A percentile compares a stretch with the other conserved stretches of the same genome.
phyloP scores from a whole-genome alignment of 2,888 invertebrate species.

The Cyrtodaria siliqua region DNA sequence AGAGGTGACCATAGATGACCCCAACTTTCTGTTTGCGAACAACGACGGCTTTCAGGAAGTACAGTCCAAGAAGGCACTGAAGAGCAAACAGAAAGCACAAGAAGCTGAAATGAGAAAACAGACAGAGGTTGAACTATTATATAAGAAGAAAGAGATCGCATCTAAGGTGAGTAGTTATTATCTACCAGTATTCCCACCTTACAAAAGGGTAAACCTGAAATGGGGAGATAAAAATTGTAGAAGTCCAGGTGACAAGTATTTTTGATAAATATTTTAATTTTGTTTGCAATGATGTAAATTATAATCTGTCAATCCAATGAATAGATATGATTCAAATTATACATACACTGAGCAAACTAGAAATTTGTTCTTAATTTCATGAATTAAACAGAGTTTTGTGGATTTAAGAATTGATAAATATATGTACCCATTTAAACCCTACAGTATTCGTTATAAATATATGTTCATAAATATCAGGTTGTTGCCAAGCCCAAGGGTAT shows the following conservation, averaged over 20 bases:
- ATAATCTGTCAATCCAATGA: conserved; percentile 28
- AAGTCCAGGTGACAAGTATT: too few species aligned
- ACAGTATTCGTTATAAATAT: not conserved
- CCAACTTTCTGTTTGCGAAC: conserved; percentile 85
- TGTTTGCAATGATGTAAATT: conserved; percentile 41
- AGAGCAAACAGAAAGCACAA: conserved; percentile 84
- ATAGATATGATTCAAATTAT: conserved; percentile 7
- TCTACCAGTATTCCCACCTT: too few species aligned
- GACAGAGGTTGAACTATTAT: conserved; percentile 24
- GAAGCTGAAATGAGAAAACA: conserved; percentile 85
- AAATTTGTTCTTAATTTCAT: not conserved
- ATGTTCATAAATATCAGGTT: conserved; percentile 62
- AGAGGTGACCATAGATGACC: conserved; percentile 86
- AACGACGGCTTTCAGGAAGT: conserved; percentile 93
- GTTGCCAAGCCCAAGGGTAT: conserved; percentile 80
- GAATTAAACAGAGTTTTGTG: too few species aligned
- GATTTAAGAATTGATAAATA: too few species aligned
- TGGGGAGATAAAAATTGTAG: too few species aligned
- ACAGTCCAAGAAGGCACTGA: conserved; percentile 90
- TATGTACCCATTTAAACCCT: too few species aligned
- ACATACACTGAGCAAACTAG: conserved; percentile 39
- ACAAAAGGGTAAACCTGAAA: too few species aligned
- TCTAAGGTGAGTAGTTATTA: conserved; percentile 76
- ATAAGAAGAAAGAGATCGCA: conserved; percentile 64
- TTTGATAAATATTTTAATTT: too few species aligned